phyloP scores from a whole-genome alignment of 2,113 vertebrate species.

The Bombycilla garrulus region DNA sequence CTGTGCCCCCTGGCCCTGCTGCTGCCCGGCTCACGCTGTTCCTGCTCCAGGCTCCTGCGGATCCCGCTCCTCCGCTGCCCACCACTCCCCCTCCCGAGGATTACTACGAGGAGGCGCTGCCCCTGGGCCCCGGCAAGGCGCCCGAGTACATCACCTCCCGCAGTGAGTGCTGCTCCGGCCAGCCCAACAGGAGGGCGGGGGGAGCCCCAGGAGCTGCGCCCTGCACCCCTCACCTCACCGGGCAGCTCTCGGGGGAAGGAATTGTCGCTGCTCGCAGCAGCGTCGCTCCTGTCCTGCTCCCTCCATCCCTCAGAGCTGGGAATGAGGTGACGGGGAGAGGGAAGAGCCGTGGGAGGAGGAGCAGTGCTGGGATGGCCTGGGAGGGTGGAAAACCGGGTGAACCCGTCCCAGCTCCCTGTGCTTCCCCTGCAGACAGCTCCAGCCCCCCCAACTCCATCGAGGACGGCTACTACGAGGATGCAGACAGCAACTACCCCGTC shows the following conservation, averaged over 20 bases:
- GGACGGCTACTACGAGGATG: conserved; percentile 95
- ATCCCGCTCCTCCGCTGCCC: conserved; percentile 88
- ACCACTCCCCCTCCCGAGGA: conserved; percentile 91
- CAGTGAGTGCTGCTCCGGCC: conserved; percentile 71
- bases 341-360: rapidly evolving
- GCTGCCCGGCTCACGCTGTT: not conserved
- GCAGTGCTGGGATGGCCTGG: not conserved
- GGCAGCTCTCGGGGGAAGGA: not conserved
- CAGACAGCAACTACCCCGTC: conserved; percentile 91
- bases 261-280: rapidly evolving
- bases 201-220: not conserved
- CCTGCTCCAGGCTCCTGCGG: conserved; percentile 72
- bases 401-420: not conserved
- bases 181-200: not conserved
- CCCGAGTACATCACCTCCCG: conserved; percentile 92
- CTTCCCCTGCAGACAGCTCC: conserved; percentile 79
- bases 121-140: conserved; percentile 86
- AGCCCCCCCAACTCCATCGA: conserved; percentile 89
- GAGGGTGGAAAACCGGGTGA: not conserved
- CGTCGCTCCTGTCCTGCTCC: not conserved
- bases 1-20: not conserved
- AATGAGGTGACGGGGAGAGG: not conserved
- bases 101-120: conserved; percentile 97
- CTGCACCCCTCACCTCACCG: not conserved
- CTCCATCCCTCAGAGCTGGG: not conserved